Percentiles rank a stretch among this genome's conserved stretches.
Evolutionary conservation across 2,113 vertebrate genomes (phyloP).

Genomic region (Clarias magur): DNA sequence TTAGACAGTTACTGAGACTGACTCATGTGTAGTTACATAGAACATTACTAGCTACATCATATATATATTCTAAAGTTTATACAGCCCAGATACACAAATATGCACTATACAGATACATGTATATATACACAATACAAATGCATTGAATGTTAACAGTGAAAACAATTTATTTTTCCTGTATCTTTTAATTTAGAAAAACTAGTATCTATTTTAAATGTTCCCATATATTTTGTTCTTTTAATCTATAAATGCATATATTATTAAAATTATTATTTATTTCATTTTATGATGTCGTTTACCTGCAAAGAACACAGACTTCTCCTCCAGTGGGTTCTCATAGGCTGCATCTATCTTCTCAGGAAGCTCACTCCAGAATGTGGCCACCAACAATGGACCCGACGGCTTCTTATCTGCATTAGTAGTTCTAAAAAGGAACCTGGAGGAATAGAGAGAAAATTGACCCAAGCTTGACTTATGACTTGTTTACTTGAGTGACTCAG

Average conservation of each 20-base stretch:
- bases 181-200: neutral
- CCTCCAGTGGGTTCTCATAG: slow-evolving; percentile 90
- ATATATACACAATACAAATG: neutral
- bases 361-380: slow-evolving; percentile 94
- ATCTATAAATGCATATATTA: neutral
- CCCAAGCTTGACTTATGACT: neutral
- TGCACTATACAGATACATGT: neutral
- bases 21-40: neutral
- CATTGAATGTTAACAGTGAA: neutral
- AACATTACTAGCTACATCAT: neutral
- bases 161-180: neutral
- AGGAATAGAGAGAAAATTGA: slow-evolving; percentile 20
- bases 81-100: neutral
- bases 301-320: slow-evolving; percentile 94
- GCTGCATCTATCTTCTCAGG: slow-evolving; percentile 91
- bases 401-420: slow-evolving; percentile 82
- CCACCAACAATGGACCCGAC: slow-evolving; percentile 86
- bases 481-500: slow-evolving; percentile 36
- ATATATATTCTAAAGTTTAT: neutral
- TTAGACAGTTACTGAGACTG: neutral
- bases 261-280: neutral
- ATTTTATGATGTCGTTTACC: slow-evolving; percentile 68
- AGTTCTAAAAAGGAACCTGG: slow-evolving; percentile 93
- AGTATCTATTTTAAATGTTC: neutral
- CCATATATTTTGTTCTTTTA: neutral